Evolutionary conservation across 2,113 vertebrate species (phyloP), one percentile per base, ranked within the genome.

Genomic region (Melanostigma gelatinosum): DNA sequence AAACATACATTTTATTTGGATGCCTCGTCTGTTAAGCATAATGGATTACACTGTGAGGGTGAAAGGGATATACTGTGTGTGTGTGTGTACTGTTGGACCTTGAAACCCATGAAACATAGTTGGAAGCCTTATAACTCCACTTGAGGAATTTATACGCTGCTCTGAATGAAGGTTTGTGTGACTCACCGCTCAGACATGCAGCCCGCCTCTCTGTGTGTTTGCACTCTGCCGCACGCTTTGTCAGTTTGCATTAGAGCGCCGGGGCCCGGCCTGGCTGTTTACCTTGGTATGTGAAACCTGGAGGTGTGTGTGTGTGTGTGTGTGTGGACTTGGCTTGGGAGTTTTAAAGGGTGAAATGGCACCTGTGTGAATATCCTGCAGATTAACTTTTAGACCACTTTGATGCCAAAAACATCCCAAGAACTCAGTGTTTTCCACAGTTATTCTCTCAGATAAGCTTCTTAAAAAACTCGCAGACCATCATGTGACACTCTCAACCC

Each of bases 141-240:
- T 58, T 22, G 66, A 88, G 91, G 91, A 92, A 94, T 94, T 88
- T 90, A 65, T 75, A 40, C 63, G 24, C 64, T 5, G 61, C 67
- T 52, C 58, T 80, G 85, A 90, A 87, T 84, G 84, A 87, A 70
- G 54, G 16, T 88, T 73, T 85, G 34, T 64, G 10, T 94, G 93
- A 94, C 87, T 93, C 93, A 94, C 66, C 18, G 36, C 42, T 90
- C 72, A 90, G 91, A 85, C 81, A 93, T 92, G 91, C 77, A 76
- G 85, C 75, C 40, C 20, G 64, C 85, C 90, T 85, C 80, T 73
- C 80, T 62, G 82, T 40, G 75, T 91, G 87, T 91, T 93, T 91
- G 85, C 82, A 79, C 87, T 88, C 72, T 12, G 79, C 79, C 70
- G 18, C 72, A 76, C 65, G 72, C 87, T 91, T 80, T 86, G 89